Evolutionary conservation across 2,888 invertebrate species (phyloP), one percentile per base, ranked within the genome.

Genomic region (Chorisops tibialis): DNA sequence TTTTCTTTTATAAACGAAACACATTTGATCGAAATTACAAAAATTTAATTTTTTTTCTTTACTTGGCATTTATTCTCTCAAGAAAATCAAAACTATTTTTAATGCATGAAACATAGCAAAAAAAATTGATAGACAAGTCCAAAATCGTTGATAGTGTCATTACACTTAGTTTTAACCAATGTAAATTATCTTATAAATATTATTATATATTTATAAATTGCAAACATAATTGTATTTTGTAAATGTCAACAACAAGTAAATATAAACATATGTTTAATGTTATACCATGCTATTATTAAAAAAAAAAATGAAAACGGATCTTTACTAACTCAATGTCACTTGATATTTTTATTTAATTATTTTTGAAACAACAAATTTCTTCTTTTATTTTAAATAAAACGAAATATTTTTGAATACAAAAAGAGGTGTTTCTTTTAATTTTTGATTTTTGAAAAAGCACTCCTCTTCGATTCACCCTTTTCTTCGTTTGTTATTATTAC

Each of bases 361-460:
- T 59, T 59, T 48, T 45, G 37, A 59, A 59, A 59, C 18, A 18
- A 19, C 4, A 9, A 12, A 30, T 12, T 22, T 24, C 30, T 61
- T 43, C 43, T 52, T 51, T 61, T 51, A 24, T 51, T 61, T 52
- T 41, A 35, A 61, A 61, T 51, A 50, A 61, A 61, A 49, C 41
- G 43, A 61, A 61, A 45, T 61, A 61, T 61, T 61, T 61, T 61
- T 61, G 50, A 61, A 61, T 61, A 61, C 39, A 41, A 61, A 51
- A 43, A 52, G 51, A 61, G 51, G 61, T 50, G 61, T 61, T 61
- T 61, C 48, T 59, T 59, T 59, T 59, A 59, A 48, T 48, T 51
- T 61, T 61, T 51, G 51, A 30, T 50, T 60, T 61, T 61, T 61
- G 51, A 14, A 51, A 61, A 61, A 60, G 49, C 48, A 60, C 59